These are phyloP conservation scores for Zaprionus inermis DNA, from an alignment of 1,140 invertebrate genomes.

Conservation along the genomic window DNA sequence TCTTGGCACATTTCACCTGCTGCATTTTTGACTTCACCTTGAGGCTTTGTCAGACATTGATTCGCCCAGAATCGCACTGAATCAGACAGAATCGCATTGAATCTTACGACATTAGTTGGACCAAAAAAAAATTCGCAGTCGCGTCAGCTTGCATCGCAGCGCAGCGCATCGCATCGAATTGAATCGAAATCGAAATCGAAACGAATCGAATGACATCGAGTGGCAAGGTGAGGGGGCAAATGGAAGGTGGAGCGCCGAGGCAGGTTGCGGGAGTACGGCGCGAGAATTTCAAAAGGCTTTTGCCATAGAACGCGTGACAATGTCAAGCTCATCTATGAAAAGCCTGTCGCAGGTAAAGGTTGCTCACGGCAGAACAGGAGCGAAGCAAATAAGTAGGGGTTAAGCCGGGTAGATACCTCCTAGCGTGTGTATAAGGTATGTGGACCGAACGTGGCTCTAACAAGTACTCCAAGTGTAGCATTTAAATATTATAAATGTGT, in stretches of 20 bases:
- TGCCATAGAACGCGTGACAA: constrained; percentile 40
- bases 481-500: too few relatives aligned
- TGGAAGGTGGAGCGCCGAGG: too few relatives aligned
- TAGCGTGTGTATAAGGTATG: background rate
- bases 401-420: background rate
- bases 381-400: background rate
- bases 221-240: background rate
- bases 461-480: background rate
- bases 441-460: background rate
- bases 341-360: constrained; percentile 30
- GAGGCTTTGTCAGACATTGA: constrained; percentile 35
- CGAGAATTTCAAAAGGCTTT: constrained; percentile 18
- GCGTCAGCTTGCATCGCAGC: constrained; percentile 22
- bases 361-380: constrained; percentile 9
- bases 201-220: constrained; percentile 12
- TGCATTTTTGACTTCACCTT: constrained; percentile 36
- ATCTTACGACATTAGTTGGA: constrained; percentile 66
- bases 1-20: constrained; percentile 43
- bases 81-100: constrained; percentile 61
- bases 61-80: constrained; percentile 62
- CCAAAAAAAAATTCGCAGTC: constrained; percentile 52
- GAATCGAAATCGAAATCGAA: constrained; percentile 22
- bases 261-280: background rate
- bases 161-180: constrained; percentile 6
- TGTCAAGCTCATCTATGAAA: constrained; percentile 62